Conservation (phyloP, 2,113 vertebrate species). For the Tragelaphus buxtoni region DNA sequence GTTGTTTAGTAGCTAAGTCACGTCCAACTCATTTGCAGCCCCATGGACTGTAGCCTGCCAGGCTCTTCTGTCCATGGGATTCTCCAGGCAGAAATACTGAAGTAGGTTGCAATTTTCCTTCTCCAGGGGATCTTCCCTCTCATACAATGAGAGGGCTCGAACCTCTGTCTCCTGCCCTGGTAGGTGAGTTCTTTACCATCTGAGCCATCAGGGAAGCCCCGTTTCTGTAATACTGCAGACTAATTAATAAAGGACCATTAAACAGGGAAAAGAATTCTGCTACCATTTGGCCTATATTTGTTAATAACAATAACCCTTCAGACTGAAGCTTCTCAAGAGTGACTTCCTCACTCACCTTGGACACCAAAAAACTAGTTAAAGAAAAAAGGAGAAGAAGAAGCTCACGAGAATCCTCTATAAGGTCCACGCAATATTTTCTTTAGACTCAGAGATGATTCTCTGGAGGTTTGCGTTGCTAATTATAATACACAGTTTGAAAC, state of each 20-base stretch:
- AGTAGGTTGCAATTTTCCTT: neutral
- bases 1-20: neutral
- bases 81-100: neutral
- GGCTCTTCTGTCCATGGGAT: neutral
- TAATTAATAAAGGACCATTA: neutral
- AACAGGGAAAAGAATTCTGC: neutral
- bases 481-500: conserved; percentile 60
- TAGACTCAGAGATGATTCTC: conserved; percentile 15
- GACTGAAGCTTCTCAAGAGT: neutral
- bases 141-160: neutral
- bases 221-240: neutral
- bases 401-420: neutral
- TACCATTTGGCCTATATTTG: neutral
- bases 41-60: neutral
- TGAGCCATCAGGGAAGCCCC: neutral
- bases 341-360: neutral
- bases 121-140: neutral
- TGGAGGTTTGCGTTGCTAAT: conserved; percentile 49
- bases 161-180: neutral
- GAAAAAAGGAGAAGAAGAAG: fast-evolving
- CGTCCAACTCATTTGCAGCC: neutral
- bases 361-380: neutral
- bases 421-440: neutral
- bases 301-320: neutral
- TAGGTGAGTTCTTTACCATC: neutral